Conservation (phyloP, 1,140 invertebrate species). For the Chionoecetes opilio region DNA sequence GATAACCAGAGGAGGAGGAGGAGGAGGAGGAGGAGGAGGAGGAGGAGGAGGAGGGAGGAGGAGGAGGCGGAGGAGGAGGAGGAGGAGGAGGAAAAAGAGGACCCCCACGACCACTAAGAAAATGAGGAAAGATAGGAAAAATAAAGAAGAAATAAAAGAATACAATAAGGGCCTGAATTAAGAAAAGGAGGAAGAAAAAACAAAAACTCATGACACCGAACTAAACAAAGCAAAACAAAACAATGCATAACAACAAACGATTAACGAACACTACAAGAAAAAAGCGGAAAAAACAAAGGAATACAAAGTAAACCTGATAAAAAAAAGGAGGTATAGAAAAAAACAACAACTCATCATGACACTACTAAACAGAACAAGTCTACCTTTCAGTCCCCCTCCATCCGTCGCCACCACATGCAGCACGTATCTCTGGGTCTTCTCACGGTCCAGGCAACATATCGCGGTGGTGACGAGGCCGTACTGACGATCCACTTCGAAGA, state of each 20-base stretch:
- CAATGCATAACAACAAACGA: not conserved
- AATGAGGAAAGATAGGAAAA: not conserved
- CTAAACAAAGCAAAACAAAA: too few relatives aligned
- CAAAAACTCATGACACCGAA: not conserved
- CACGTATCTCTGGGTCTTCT: constrained; percentile 60
- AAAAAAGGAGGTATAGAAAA: too few relatives aligned
- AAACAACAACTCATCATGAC: too few relatives aligned
- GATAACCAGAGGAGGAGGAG: too few relatives aligned
- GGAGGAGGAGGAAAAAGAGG: too few relatives aligned
- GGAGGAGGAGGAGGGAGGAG: too few relatives aligned
- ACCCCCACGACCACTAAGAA: too few relatives aligned
- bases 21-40: too few relatives aligned
- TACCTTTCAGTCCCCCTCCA: constrained; percentile 82
- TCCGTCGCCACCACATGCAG: constrained; percentile 82
- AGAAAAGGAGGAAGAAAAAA: not conserved
- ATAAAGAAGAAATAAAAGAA: not conserved
- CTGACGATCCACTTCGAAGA: constrained; percentile 84
- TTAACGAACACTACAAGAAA: not conserved
- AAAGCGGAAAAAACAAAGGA: too few relatives aligned
- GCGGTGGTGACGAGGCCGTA: constrained; percentile 82
- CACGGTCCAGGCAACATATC: constrained; percentile 76
- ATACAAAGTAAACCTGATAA: too few relatives aligned
- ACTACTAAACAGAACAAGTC: too few relatives aligned
- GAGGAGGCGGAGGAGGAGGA: not conserved
- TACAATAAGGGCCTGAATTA: not conserved